phyloP scores from a whole-genome alignment of 2,888 invertebrate genomes.

The Nesidiocoris tenuis region DNA sequence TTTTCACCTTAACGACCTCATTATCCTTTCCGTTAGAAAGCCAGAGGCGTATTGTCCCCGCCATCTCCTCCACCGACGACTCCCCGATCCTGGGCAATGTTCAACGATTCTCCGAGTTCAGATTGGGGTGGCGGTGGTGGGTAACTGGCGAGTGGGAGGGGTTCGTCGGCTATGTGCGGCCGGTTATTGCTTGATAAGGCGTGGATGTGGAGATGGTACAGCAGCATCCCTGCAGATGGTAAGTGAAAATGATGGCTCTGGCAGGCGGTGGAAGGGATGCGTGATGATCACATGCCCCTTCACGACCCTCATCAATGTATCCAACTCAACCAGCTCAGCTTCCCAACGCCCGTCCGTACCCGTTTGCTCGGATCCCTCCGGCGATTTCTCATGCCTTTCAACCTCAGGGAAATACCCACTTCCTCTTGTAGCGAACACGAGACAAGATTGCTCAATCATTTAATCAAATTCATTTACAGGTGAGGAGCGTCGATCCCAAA shows the following conservation, averaged over 20 bases:
- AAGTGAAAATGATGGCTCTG: not conserved
- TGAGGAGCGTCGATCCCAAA: too few relatives aligned
- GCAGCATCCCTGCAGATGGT: not conserved
- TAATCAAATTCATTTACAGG: not conserved
- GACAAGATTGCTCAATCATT: not conserved
- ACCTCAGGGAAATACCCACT: not conserved
- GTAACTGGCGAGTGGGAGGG: not conserved
- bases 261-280: not conserved
- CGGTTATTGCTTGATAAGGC: not conserved
- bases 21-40: not conserved
- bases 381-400: not conserved
- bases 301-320: not conserved
- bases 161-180: not conserved
- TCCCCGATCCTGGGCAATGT: not conserved
- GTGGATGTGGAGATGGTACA: not conserved
- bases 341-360: not conserved
- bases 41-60: not conserved
- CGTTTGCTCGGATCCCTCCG: not conserved
- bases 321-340: not conserved
- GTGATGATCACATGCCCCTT: not conserved
- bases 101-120: not conserved
- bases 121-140: not conserved
- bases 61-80: not conserved
- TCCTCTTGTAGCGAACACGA: not conserved
- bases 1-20: not conserved